Evolutionary conservation across 2,888 invertebrate genomes (phyloP), one percentile per base, ranked within the genome.

Genomic region (Peribatodes rhomboidaria): DNA sequence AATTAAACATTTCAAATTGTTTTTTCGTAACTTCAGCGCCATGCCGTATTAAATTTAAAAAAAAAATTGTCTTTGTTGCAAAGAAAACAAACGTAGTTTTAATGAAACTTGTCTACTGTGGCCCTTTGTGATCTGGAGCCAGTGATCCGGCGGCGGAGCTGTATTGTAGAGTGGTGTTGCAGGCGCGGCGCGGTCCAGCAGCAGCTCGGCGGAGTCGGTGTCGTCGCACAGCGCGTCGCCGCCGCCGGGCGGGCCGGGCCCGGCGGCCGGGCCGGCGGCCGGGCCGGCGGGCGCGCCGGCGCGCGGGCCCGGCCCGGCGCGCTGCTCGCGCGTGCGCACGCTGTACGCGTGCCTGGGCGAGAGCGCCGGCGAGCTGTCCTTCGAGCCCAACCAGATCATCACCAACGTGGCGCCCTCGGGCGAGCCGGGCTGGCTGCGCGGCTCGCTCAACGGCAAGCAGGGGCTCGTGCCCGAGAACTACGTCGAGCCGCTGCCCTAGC

Each of bases 351-450:
- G 99, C 87, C 95, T 98, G 75, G 99, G 98, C 60, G 99, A 99
- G 93, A 98, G 98, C 90, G 98, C 98, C 84, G 98, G 98, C 71
- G 99, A 99, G 94, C 94, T 99, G 75, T 98, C 98, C 31, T 99
- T 99, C 94, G 98, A 99, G 94, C 98, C 99, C 71, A 99, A 99
- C 95, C 98, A 99, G 95, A 98, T 99, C 81, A 98, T 99, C 80
- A 98, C 97, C 69, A 98, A 99, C 94, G 98, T 99, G 98, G 92
- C 94, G 94, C 95, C 96, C 74, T 98, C 98, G 22, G 96, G 97
- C 82, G 99, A 99, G 92, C 99, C 99, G 18, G 99, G 99, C 76
- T 99, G 99, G 99, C 94, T 99, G 81, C 98, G 99, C 88, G 99
- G 99, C 71, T 97, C 97, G 58, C 94, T 99, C 74, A 96, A 98